Base-by-base conservation (phyloP, 1,140 invertebrate species). In the Aphidius ervi region DNA sequence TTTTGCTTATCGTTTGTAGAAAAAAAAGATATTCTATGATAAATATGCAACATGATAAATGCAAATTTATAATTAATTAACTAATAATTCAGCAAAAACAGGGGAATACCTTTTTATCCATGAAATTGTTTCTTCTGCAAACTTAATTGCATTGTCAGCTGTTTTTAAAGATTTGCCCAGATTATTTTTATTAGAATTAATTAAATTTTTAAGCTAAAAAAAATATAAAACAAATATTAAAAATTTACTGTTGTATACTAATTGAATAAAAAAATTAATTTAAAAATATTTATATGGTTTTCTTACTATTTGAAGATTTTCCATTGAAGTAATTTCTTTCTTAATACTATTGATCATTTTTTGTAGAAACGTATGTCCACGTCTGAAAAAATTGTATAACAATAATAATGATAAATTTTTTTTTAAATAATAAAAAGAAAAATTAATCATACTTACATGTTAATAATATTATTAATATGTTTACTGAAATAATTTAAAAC, bases 271-370 rank as follows among this genome's bases (percentile, higher is more conserved):
- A 56, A 46, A 56, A 46, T 60, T 53, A 3, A 20, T 42, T 50
- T n/a, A n/a, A n/a, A 52, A 31, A 31, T 31, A 31, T 31, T 31
- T 31, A 31, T 31, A 31, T 16, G 16, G 1, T 16, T 64, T 20
- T 40, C 39, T 43, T 68, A 75, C 71, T 66, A 67, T 67, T 6
- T 58, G 6, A 8, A 62, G 23, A 65, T 74, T 63, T 9, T 53
- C 45, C 8, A 41, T n/a, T 0, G 63, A 65, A 42, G 55, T 67
- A 10, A 73, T 59, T 58, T 59, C 56, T 48, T 65, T 39, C 9
- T 67, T 67, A 39, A 76, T 62, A 6, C 58, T 50, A 9, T 46
- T 63, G 5, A 74, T 52, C 7, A 68, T 62, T 16, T 67, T 68
- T 0, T 50, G 37, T 16, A 74, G 58, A 41, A 74, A 70, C 46